These are phyloP conservation scores for Melanotaenia trifasciata DNA, from an alignment of 2,797 vertebrate species.

Conservation along the genomic window DNA sequence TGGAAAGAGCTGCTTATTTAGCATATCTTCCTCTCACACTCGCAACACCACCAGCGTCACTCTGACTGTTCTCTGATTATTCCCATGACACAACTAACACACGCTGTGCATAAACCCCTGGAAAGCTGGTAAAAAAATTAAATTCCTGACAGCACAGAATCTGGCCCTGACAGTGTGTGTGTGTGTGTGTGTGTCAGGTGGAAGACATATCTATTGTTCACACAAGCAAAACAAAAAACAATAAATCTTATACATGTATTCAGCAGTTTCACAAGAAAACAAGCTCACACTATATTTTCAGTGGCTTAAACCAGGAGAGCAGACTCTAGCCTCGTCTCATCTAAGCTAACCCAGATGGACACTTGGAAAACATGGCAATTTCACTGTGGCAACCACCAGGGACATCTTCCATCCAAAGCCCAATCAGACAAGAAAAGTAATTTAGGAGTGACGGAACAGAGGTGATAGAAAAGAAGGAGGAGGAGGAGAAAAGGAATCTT, in stretches of 20 bases:
- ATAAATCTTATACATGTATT: neutral
- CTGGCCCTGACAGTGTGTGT: slow-evolving; percentile 10
- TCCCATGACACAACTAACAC: slow-evolving; percentile 17
- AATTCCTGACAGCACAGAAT: neutral
- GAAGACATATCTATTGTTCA: slow-evolving; percentile 26
- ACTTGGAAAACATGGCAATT: slow-evolving; percentile 84
- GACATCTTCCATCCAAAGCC: slow-evolving; percentile 71
- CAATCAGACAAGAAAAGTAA: slow-evolving; percentile 86
- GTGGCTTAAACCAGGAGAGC: slow-evolving; percentile 33
- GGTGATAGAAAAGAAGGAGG: slow-evolving; percentile 51
- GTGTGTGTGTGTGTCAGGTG: slow-evolving; percentile 27
- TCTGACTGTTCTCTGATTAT: slow-evolving; percentile 45
- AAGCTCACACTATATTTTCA: slow-evolving; percentile 16
- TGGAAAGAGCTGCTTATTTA: slow-evolving; percentile 36
- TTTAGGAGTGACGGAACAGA: slow-evolving; percentile 77
- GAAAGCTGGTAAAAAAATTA: slow-evolving; percentile 25
- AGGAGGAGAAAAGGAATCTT: slow-evolving; percentile 59
- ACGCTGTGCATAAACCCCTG: slow-evolving; percentile 12
- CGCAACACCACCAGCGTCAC: slow-evolving; percentile 14
- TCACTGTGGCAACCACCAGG: slow-evolving; percentile 79
- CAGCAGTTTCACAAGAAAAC: neutral
- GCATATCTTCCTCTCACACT: slow-evolving; percentile 41
- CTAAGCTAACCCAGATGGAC: slow-evolving; percentile 75
- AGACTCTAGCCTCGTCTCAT: slow-evolving; percentile 52
- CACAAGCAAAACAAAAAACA: neutral